A percentile compares a stretch with the other conserved stretches of the same genome.
These are phyloP conservation scores for Platyrinchus mystaceus DNA, from an alignment of 2,797 vertebrate species.

Conservation along the genomic window DNA sequence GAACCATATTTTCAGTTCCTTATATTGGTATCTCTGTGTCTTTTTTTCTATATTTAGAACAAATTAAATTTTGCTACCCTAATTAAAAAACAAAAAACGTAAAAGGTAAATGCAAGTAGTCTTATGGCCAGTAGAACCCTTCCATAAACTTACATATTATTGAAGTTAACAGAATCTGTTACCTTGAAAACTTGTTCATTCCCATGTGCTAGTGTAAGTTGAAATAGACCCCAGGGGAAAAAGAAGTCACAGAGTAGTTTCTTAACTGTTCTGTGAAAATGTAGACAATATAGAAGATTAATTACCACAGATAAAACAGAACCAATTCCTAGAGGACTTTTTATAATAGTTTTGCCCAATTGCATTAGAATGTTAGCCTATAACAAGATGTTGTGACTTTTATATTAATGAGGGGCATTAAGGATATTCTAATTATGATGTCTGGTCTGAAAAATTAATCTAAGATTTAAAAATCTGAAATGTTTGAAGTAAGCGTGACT, in stretches of 20 bases:
- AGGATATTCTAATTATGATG: slow-evolving; percentile 22
- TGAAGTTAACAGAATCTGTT: neutral
- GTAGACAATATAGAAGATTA: slow-evolving; percentile 2
- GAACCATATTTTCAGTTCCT: neutral
- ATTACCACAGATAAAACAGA: slow-evolving; percentile 27
- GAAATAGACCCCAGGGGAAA: neutral
- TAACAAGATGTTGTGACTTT: slow-evolving; percentile 26
- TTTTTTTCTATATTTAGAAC: neutral
- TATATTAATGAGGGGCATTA: slow-evolving; percentile 16
- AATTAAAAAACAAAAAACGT: neutral
- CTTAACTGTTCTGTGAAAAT: neutral
- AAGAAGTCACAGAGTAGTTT: neutral
- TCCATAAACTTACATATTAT: neutral
- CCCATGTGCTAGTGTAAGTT: neutral
- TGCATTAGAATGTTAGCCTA: neutral
- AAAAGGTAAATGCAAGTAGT: neutral
- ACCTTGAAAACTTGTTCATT: neutral
- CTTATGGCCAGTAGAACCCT: neutral
- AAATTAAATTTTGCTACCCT: neutral
- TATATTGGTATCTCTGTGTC: neutral
- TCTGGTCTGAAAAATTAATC: slow-evolving; percentile 17
- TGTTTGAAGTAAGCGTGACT: neutral
- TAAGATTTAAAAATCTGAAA: slow-evolving; percentile 6
- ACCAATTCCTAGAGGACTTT: slow-evolving; percentile 1
- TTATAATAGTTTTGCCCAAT: neutral